phyloP scores from a whole-genome alignment of 2,888 invertebrate genomes.

The Troides oblongomaculatus region DNA sequence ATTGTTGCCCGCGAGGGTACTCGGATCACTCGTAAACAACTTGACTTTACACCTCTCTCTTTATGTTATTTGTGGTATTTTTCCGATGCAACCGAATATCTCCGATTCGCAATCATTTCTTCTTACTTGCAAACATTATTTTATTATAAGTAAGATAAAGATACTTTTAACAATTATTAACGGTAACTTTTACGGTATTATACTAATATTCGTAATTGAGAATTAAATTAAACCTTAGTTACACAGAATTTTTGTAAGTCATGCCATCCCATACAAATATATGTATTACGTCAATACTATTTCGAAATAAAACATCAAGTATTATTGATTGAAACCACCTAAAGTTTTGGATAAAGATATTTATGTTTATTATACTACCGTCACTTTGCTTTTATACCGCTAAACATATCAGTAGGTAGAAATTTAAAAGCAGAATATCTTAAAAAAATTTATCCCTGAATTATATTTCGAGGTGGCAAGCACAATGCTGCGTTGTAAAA shows the following conservation, averaged over 20 bases:
- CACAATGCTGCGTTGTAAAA: no score
- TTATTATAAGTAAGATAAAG: neutral
- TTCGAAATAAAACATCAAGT: neutral
- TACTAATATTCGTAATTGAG: no score
- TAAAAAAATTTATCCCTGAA: no score
- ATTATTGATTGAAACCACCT: neutral
- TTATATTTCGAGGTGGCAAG: no score
- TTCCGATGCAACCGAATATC: constrained; percentile 6
- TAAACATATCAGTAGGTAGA: no score
- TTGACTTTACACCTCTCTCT: constrained; percentile 31
- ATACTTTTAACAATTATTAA: neutral
- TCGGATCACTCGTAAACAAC: constrained; percentile 24
- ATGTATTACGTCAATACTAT: neutral
- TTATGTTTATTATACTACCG: no score
- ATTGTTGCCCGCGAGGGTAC: constrained; percentile 34
- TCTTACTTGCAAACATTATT: neutral
- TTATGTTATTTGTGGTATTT: constrained; percentile 18
- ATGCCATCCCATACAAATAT: neutral
- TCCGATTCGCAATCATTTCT: neutral
- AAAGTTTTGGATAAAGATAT: neutral
- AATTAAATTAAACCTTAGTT: neutral
- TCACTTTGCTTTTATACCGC: no score
- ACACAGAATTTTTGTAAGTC: neutral
- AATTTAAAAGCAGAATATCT: no score
- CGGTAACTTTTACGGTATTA: neutral